phyloP scores from a whole-genome alignment of 2,113 vertebrate genomes.

The Pelecanus crispus region DNA sequence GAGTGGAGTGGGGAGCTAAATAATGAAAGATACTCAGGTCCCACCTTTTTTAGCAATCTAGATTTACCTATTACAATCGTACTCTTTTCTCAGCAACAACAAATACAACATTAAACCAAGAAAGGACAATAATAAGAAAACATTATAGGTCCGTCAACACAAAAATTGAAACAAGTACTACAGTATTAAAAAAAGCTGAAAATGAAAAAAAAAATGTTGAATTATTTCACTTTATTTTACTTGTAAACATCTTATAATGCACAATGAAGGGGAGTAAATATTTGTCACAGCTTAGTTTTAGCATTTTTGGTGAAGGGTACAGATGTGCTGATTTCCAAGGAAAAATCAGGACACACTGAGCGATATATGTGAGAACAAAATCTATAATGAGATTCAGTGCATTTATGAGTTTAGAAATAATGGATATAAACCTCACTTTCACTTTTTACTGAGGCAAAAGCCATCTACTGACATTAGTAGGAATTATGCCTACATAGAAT shows the following conservation, averaged over 20 bases:
- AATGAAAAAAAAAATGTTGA: conserved; percentile 20
- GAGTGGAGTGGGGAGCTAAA: conserved; percentile 48
- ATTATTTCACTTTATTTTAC: conserved; percentile 64
- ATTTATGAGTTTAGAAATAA: conserved; percentile 40
- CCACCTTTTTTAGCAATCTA: conserved; percentile 48
- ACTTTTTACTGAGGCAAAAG: conserved; percentile 36
- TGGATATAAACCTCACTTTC: conserved; percentile 38
- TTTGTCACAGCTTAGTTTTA: conserved; percentile 68
- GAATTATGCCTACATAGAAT: conserved; percentile 9
- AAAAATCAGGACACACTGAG: conserved; percentile 52
- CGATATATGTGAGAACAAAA: conserved; percentile 34
- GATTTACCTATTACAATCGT: conserved; percentile 53
- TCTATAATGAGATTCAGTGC: conserved; percentile 30
- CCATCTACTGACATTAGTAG: not conserved
- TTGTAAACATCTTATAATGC: conserved; percentile 72
- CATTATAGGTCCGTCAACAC: conserved; percentile 19
- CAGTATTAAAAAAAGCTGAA: conserved; percentile 42
- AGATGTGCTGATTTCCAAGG: conserved; percentile 58
- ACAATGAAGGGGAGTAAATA: conserved; percentile 63
- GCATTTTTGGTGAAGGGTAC: conserved; percentile 56
- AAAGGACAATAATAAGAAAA: conserved; percentile 56
- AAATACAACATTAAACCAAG: conserved; percentile 54
- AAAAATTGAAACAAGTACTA: conserved; percentile 49
- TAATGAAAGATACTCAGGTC: conserved; percentile 25
- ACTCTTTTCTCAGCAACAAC: conserved; percentile 62